Base-by-base conservation (phyloP, 2,888 invertebrate species). In the Mesochorus sp. region DNA sequence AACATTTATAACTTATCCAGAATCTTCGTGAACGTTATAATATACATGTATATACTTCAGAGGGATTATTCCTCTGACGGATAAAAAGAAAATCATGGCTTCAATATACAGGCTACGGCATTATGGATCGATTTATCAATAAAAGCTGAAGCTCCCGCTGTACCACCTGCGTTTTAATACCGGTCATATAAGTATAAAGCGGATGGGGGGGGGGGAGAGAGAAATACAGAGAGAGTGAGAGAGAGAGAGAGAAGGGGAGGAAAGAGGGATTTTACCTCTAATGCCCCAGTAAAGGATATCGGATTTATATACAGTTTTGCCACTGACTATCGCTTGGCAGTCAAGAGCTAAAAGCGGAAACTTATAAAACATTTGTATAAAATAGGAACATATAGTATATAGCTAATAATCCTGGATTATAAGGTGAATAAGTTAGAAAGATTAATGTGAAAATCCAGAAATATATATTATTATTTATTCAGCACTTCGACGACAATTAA, bases 91-190 rank as follows among this genome's bases (percentile, higher is more conserved):
- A 64, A 31, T 64, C 42, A 17, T 5, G 14, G 31, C 51, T 31
- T 55, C 34, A 6, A 34, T 34, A 12, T 61, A 21, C 24, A 55
- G 34, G 2, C 34, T 14, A n/a, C 4, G 37, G 12, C 17, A 67
- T 67, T 61, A 57, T 28, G 51, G 44, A 61, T 61, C 59, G 67
- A 44, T 67, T 74, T 44, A 62, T n/a, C 55, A 44, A 72, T 64
- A 51, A 61, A 31, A 61, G 59, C 42, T 24, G 8, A 42, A 44
- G 17, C 21, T 24, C 31, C 12, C 3, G n/a, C 62, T 17, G 31
- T 37, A 12, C n/a, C 31, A 51, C 17, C 39, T 31, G 31, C 21
- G 14, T 17, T 53, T 21, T 34, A 47, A 47, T 21, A 28, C 26
- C 12, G 17, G 10, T 44, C 19, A 17, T 42, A 24, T n/a, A 2